Evolutionary conservation across 2,797 vertebrate genomes (phyloP).

Genomic region (Eupleurogrammus muticus): DNA sequence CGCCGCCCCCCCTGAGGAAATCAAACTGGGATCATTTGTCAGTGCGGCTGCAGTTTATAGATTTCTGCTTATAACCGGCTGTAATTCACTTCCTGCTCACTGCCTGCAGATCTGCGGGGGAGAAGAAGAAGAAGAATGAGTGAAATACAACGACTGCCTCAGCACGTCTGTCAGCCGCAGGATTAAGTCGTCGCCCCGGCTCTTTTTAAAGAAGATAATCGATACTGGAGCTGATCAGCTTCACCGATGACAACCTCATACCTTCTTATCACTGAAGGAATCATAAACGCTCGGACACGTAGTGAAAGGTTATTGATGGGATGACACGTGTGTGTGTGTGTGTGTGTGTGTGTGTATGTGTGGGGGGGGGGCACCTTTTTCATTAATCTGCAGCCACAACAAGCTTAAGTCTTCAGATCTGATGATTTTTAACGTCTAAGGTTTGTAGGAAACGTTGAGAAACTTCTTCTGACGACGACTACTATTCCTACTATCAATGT

Average conservation of each 20-base stretch:
- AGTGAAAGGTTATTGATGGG: too few species aligned
- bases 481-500: too few species aligned
- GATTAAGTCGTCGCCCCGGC: conserved; percentile 39
- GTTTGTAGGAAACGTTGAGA: too few species aligned
- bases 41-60: conserved; percentile 47
- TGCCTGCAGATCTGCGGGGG: conserved; percentile 26
- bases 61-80: conserved; percentile 48
- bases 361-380: too few species aligned
- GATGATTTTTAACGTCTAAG: too few species aligned
- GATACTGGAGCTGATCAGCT: conserved; percentile 19
- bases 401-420: too few species aligned
- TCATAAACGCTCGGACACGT: not conserved
- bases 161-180: conserved; percentile 40
- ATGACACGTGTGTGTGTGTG: too few species aligned
- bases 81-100: conserved; percentile 50
- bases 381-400: too few species aligned
- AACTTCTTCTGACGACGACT: too few species aligned
- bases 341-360: too few species aligned
- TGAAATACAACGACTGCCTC: conserved; percentile 51
- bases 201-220: conserved; percentile 15
- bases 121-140: conserved; percentile 36
- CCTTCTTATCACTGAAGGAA: not conserved
- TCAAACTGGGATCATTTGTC: conserved; percentile 53
- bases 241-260: not conserved
- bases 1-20: conserved; percentile 14